A percentile compares a stretch with the other conserved stretches of the same genome.
Conservation (phyloP, 1,140 invertebrate species). For the Hylaeus volcanicus region DNA sequence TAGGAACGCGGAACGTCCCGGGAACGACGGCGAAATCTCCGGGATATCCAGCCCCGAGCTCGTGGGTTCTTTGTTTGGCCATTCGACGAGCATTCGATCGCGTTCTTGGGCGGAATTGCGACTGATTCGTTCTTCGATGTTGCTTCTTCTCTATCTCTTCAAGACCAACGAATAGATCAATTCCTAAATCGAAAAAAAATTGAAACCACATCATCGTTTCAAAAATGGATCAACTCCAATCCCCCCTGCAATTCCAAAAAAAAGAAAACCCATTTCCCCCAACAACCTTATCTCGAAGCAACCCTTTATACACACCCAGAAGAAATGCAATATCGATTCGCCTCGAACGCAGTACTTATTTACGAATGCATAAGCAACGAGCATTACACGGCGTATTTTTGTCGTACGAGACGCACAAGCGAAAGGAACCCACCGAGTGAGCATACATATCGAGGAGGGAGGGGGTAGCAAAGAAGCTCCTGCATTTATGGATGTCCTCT, state of each 20-base stretch:
- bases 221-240: too few species aligned
- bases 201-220: too few species aligned
- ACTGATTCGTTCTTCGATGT: background rate
- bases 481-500: slow-evolving; percentile 75
- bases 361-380: slow-evolving; percentile 61
- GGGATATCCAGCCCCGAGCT: slow-evolving; percentile 11
- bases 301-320: background rate
- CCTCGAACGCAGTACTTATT: slow-evolving; percentile 40
- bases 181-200: too few species aligned
- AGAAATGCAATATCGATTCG: slow-evolving; percentile 42
- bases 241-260: background rate
- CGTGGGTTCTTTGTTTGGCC: background rate
- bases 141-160: background rate
- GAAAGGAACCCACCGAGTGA: background rate
- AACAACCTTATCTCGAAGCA: background rate
- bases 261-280: background rate
- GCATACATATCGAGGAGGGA: background rate
- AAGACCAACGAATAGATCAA: too few species aligned
- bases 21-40: slow-evolving; percentile 52
- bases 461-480: slow-evolving; percentile 65
- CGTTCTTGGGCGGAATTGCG: too few species aligned
- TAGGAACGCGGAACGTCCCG: slow-evolving; percentile 33
- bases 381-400: slow-evolving; percentile 53
- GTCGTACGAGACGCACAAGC: slow-evolving; percentile 29
- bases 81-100: background rate